A percentile compares a stretch with the other conserved stretches of the same genome.
Evolutionary conservation across 64 coral and sea anemone genomes (phyloP).

Genomic region (Hydrozoanthus tunicans): DNA sequence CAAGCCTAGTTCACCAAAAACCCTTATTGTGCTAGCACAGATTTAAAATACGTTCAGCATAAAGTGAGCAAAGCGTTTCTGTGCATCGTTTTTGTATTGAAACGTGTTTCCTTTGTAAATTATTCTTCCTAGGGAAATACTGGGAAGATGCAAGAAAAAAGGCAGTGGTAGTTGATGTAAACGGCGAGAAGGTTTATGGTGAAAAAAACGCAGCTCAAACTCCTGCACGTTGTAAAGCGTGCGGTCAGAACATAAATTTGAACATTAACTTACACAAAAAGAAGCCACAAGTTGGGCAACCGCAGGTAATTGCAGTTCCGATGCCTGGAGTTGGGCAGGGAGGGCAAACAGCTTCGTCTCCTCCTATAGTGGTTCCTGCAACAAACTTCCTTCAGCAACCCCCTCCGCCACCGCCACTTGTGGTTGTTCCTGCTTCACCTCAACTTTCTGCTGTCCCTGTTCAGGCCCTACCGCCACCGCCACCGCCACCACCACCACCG

Average conservation of each 20-base stretch:
- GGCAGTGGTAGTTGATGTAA: constrained; percentile 52
- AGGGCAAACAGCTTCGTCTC: not conserved
- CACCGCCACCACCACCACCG: not conserved
- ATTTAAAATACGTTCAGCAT: too few species aligned
- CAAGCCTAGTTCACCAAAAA: too few species aligned
- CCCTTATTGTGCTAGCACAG: too few species aligned
- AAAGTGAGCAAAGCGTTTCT: too few species aligned
- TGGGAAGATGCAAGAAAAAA: not conserved
- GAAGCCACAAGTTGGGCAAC: not conserved
- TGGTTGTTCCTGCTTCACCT: constrained; percentile 27
- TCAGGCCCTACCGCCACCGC: not conserved
- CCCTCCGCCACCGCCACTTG: not conserved
- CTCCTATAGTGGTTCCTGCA: constrained; percentile 20
- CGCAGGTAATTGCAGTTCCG: constrained; percentile 32
- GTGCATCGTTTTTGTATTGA: too few species aligned
- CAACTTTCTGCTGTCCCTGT: not conserved
- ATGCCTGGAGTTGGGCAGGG: not conserved
- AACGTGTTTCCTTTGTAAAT: too few species aligned
- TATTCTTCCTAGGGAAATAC: not conserved
- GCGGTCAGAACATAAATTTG: constrained; percentile 53
- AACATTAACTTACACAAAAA: constrained; percentile 48
- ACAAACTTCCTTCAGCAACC: not conserved
- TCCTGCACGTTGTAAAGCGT: constrained; percentile 4
- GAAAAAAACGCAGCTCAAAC: not conserved
- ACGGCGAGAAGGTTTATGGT: constrained; percentile 50